Evolutionary conservation across 1,140 invertebrate species (phyloP).

Genomic region (Chrysoperla carnea): DNA sequence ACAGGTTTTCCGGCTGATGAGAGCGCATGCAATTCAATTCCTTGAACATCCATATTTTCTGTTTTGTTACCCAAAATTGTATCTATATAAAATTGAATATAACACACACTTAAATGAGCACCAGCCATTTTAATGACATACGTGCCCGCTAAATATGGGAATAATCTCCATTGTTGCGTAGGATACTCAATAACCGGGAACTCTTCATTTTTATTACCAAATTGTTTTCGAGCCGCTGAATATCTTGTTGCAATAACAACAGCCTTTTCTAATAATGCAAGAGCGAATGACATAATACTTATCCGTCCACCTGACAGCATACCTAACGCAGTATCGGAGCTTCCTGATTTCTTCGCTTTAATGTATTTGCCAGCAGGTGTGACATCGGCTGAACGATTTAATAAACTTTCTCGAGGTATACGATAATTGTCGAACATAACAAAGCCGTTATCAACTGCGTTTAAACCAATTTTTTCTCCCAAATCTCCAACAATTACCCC

Average conservation of each 20-base stretch:
- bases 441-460: conserved; percentile 85
- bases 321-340: conserved; percentile 23
- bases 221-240: conserved; percentile 77
- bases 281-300: conserved; percentile 51
- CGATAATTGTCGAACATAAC: conserved; percentile 72
- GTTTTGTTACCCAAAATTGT: conserved; percentile 10
- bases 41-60: conserved; percentile 15
- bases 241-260: conserved; percentile 79
- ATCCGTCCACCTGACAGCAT: conserved; percentile 62
- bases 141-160: conserved; percentile 69
- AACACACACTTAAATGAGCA: conserved; percentile 19
- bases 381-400: conserved; percentile 80
- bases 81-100: conserved; percentile 15
- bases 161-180: conserved; percentile 82
- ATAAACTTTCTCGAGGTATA: conserved; percentile 60
- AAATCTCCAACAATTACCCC: conserved; percentile 61
- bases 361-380: conserved; percentile 68
- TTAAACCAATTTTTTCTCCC: conserved; percentile 72
- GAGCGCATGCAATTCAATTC: conserved; percentile 76
- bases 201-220: conserved; percentile 52
- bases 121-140: conserved; percentile 63
- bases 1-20: conserved; percentile 81
- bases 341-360: conserved; percentile 49
- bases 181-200: conserved; percentile 82
- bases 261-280: conserved; percentile 48